A percentile compares a stretch with the other conserved stretches of the same genome.
Evolutionary conservation across 2,797 vertebrate genomes (phyloP).

Genomic region (Orestias chungarensis): DNA sequence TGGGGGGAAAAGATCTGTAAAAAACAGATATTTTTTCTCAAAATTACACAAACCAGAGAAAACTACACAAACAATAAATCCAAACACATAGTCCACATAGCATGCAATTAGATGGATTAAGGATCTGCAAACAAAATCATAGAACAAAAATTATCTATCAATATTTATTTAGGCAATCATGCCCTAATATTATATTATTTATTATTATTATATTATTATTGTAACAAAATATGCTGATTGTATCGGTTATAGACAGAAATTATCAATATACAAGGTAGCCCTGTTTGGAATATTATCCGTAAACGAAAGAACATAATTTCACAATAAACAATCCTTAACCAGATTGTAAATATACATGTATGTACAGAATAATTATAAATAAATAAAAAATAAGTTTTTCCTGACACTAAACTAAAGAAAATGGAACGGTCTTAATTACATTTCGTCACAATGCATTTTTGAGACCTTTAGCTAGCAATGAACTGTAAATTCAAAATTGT

Average conservation of each 20-base stretch:
- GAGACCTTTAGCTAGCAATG: background rate
- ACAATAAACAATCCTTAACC: background rate
- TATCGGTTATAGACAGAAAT: background rate
- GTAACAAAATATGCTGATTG: background rate
- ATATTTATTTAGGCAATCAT: background rate
- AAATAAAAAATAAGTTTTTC: background rate
- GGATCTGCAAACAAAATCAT: background rate
- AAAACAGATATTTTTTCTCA: background rate
- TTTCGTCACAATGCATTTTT: background rate
- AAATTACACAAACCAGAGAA: background rate
- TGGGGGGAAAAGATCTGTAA: slow-evolving; percentile 19
- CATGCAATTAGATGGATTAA: background rate
- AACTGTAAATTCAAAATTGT: slow-evolving; percentile 12
- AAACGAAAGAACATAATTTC: background rate
- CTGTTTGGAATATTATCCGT: background rate
- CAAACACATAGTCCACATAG: background rate
- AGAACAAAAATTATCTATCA: background rate
- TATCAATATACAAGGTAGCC: background rate
- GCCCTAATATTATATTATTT: too few species aligned
- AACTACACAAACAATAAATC: background rate
- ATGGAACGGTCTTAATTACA: background rate
- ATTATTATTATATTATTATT: background rate
- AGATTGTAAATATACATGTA: background rate
- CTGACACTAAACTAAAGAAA: slow-evolving; percentile 31
- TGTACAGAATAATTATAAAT: background rate